These are phyloP conservation scores for Jaculus jaculus DNA, from an alignment of 2,113 vertebrate species.

Conservation along the genomic window DNA sequence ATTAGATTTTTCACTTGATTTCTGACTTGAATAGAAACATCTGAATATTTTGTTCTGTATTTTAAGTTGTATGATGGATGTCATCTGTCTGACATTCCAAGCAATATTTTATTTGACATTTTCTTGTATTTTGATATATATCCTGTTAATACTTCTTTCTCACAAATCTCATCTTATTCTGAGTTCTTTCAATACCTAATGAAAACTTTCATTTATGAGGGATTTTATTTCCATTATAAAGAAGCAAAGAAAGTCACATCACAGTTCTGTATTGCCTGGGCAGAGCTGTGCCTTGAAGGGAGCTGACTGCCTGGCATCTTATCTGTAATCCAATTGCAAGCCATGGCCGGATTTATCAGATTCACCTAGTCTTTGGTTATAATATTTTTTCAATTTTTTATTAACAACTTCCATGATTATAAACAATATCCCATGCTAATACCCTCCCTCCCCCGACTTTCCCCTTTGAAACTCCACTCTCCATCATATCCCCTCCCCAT, in stretches of 20 bases:
- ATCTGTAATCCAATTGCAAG: neutral
- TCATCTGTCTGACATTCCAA: conserved; percentile 34
- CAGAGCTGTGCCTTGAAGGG: neutral
- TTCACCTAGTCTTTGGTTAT: neutral
- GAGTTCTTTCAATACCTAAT: conserved; percentile 42
- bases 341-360: neutral
- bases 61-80: conserved; percentile 2
- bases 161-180: neutral
- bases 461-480: too few species aligned
- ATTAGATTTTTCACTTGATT: conserved; percentile 48
- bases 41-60: conserved; percentile 27
- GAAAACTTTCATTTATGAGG: conserved; percentile 26
- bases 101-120: conserved; percentile 41
- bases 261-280: neutral
- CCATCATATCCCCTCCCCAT: too few species aligned
- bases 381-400: too few species aligned
- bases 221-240: conserved; percentile 48
- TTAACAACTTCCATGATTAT: too few species aligned
- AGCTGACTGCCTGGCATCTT: neutral
- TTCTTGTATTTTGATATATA: conserved; percentile 46
- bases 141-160: conserved; percentile 3
- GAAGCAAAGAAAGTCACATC: neutral
- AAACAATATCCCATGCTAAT: too few species aligned
- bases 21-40: conserved; percentile 42
- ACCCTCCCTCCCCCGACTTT: too few species aligned